phyloP scores from a whole-genome alignment of 2,888 invertebrate genomes.

The Hypomecis atomaria region DNA sequence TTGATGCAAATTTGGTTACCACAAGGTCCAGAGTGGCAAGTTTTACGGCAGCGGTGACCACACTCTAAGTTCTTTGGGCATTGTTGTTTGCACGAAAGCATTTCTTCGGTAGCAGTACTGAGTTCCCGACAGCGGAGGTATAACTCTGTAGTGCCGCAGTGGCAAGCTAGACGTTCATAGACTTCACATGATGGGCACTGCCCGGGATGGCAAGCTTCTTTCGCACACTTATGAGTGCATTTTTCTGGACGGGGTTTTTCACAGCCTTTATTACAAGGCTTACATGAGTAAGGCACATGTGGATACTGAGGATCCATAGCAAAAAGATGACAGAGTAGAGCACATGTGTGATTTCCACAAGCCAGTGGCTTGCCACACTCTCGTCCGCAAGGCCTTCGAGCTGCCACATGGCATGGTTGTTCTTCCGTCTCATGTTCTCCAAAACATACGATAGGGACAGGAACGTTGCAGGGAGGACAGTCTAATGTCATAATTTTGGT shows the following conservation, averaged over 20 bases:
- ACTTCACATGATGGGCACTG: constrained; percentile 90
- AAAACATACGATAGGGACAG: constrained; percentile 89
- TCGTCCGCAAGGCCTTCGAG: constrained; percentile 90
- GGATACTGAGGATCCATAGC: constrained; percentile 59
- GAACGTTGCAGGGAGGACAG: constrained; percentile 89
- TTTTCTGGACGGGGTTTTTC: constrained; percentile 86
- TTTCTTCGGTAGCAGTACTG: constrained; percentile 77
- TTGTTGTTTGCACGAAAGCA: constrained; percentile 90
- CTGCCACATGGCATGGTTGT: constrained; percentile 89
- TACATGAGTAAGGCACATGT: constrained; percentile 78
- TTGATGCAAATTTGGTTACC: constrained; percentile 89
- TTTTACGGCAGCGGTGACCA: constrained; percentile 91
- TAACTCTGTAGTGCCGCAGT: constrained; percentile 91
- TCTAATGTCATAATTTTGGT: constrained; percentile 83
- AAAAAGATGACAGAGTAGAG: constrained; percentile 87
- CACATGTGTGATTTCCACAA: constrained; percentile 93
- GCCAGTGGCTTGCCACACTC: constrained; percentile 88
- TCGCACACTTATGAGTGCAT: constrained; percentile 90
- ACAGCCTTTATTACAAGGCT: constrained; percentile 83
- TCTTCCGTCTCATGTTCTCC: constrained; percentile 88
- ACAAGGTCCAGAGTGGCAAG: constrained; percentile 91
- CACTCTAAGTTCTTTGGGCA: constrained; percentile 95
- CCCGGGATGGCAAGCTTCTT: constrained; percentile 88
- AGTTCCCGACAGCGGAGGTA: constrained; percentile 90
- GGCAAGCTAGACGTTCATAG: constrained; percentile 89